Base-by-base conservation (phyloP, 2,888 invertebrate species). In the Coleophora flavipennella region DNA sequence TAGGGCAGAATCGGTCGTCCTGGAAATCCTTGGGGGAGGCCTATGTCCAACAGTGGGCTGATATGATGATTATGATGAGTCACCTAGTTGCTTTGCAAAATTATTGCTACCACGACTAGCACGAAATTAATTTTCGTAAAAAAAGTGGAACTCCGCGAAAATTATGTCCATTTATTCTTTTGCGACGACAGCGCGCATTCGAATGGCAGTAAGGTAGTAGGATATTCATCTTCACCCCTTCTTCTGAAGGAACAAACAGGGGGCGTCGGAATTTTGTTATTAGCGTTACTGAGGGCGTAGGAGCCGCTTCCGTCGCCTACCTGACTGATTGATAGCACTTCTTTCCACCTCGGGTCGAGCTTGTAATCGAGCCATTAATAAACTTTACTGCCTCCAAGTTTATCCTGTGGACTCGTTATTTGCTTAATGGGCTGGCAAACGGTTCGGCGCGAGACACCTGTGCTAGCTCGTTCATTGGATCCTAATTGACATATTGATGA, bases 361-460 rank as follows among this genome's bases (percentile, higher is more conserved):
- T 78, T 80, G 83, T 84, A 84, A 84, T 84, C 84, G 84, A 78
- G 81, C 78, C 83, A 84, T 84, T 84, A 83, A 84, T 84, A 84
- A 84, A 84, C 70, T 83, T 83, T 83, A 83, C 79, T 77, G 76
- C 84, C 76, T 77, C 71, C 66, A 75, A 81, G 77, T 81, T 79
- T 77, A 80, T 79, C 77, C 74, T 76, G 69, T 57, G 76, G 77
- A 79, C 76, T 81, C 77, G 76, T 83, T 83, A 77, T 79, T 80
- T 78, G 78, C 67, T 77, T 83, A 84, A 84, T 83, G 79, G 78
- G 68, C 77, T 77, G 71, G 76, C 71, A 78, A 80, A 76, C 73
- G 70, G 70, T 67, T 61, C 55, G 54, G 60, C 62, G 64, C 57
- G 61, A 65, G 69, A 75, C 75, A 78, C 72, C 74, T 71, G 70